Percentiles rank a stretch among this genome's conserved stretches.
These are phyloP conservation scores for Enteromius thamalakanensis DNA, from an alignment of 2,797 vertebrate species.

Conservation along the genomic window DNA sequence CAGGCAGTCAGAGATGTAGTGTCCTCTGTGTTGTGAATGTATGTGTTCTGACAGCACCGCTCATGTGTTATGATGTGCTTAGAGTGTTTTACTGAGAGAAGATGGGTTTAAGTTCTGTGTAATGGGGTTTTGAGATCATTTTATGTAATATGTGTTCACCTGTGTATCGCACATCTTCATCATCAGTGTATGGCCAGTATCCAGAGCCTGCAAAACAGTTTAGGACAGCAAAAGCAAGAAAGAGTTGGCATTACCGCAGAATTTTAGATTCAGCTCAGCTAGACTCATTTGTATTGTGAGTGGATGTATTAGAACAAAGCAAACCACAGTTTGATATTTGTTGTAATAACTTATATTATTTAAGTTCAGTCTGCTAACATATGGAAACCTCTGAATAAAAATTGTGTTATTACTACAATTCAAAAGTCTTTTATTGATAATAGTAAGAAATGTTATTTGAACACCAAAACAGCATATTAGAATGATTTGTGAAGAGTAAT, in stretches of 20 bases:
- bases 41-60: constrained; percentile 33
- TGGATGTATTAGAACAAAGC: constrained; percentile 21
- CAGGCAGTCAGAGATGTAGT: constrained; percentile 15
- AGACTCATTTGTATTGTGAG: constrained; percentile 24
- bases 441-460: not conserved
- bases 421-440: not conserved
- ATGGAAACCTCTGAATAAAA: constrained; percentile 25
- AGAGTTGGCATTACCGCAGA: constrained; percentile 46
- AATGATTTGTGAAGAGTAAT: not conserved
- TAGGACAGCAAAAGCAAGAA: constrained; percentile 50
- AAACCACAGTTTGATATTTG: not conserved
- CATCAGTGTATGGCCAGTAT: constrained; percentile 88
- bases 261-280: constrained; percentile 44
- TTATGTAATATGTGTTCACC: constrained; percentile 77
- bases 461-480: not conserved
- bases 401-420: not conserved
- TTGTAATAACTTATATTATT: not conserved
- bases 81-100: constrained; percentile 14
- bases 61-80: constrained; percentile 13
- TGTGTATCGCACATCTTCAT: constrained; percentile 91
- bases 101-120: not conserved
- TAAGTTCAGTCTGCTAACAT: not conserved
- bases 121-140: constrained; percentile 13
- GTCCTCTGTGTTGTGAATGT: not conserved
- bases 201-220: constrained; percentile 86